Base-by-base conservation (phyloP, 2,113 vertebrate species). In the Percina caprodes region DNA sequence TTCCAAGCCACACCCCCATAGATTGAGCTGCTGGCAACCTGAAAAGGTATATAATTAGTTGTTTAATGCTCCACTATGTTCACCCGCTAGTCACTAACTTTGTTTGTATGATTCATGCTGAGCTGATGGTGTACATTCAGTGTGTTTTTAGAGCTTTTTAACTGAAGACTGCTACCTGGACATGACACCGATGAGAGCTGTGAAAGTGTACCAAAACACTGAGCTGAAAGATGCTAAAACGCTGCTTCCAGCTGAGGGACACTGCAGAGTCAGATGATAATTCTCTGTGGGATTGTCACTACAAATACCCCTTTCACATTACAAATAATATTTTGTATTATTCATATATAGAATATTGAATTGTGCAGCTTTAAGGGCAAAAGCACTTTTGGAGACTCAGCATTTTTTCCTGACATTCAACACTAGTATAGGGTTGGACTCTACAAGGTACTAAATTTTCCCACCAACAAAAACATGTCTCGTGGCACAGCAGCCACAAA, bases 401-500 rank as follows among this genome's bases (percentile, higher is more conserved):
- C 65, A 1, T 59, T 42, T 59, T 65, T 14, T 58, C 49, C 26
- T 51, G 62, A 61, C 51, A 15, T 77, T 85, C n/a, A 56, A 30
- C 26, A 49, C 1, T 30, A 5, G 9, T 51, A 13, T n/a, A 6
- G 16, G 6, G 61, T n/a, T n/a, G 8, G 24, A 21, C 26, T 52
- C 35, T 54, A 10, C 5, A 19, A 15, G 45, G 23, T 18, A 67
- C 42, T n/a, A 35, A 51, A 70, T 76, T 58, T 74, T 16, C 24
- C 49, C 45, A 10, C 42, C 11, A 12, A 70, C 62, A 81, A 33
- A 42, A 70, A 10, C 56, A 46, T 49, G 13, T 51, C 55, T 81
- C 19, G 30, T 75, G 23, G 81, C 74, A 23, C n/a, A 70, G 71
- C 49, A 60, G 70, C 51, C 26, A 51, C 46, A 49, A 30, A 42